phyloP scores from a whole-genome alignment of 2,797 vertebrate genomes.

The Acanthornis magna region DNA sequence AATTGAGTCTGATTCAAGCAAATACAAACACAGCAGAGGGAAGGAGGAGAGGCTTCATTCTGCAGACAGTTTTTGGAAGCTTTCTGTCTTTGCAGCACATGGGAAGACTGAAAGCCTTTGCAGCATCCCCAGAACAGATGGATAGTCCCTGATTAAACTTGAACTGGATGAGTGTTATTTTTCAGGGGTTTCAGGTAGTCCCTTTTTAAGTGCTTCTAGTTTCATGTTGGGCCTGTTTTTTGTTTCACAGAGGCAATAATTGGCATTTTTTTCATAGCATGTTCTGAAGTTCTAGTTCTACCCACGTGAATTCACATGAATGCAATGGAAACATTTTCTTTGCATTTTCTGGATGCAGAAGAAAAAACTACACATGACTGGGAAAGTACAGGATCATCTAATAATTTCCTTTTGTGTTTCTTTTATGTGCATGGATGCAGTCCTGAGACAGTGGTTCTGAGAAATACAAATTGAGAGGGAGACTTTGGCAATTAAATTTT shows the following conservation, averaged over 20 bases:
- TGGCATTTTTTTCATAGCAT: not conserved
- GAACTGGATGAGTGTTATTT: not conserved
- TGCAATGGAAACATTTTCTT: not conserved
- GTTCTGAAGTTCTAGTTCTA: not conserved
- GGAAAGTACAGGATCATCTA: not conserved
- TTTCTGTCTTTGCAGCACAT: not conserved
- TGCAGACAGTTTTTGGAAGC: slow-evolving; percentile 1
- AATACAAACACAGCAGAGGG: not conserved
- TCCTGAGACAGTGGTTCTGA: not conserved
- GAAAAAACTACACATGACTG: not conserved
- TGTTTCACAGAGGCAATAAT: not conserved
- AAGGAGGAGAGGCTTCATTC: not conserved
- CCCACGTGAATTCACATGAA: not conserved
- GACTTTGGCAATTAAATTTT: not conserved
- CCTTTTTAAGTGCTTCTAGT: not conserved
- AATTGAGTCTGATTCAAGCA: not conserved
- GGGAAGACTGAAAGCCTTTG: not conserved
- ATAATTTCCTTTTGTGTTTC: not conserved
- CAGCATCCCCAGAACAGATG: slow-evolving; percentile 7
- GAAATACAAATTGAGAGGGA: not conserved
- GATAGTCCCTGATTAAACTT: not conserved
- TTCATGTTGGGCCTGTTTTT: not conserved
- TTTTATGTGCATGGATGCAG: not conserved
- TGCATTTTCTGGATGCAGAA: not conserved
- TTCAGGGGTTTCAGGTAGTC: not conserved